phyloP scores from a whole-genome alignment of 2,888 invertebrate species.

The Drosophila mettleri region DNA sequence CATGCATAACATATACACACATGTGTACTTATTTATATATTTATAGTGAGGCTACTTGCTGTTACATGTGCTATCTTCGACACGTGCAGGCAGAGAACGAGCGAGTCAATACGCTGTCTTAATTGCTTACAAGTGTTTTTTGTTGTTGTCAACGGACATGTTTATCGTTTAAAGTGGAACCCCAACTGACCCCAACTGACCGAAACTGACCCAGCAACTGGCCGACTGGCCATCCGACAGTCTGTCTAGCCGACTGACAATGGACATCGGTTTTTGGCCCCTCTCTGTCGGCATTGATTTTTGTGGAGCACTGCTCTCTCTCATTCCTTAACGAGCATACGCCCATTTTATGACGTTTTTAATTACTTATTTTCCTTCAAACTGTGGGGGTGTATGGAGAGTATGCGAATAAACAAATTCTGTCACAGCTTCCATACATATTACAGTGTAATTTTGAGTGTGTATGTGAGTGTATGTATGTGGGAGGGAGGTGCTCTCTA shows the following conservation, averaged over 20 bases:
- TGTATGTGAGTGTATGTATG: constrained; percentile 21
- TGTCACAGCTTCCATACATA: constrained; percentile 19
- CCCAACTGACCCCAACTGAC: constrained; percentile 58
- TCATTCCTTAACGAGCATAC: not conserved
- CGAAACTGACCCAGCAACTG: constrained; percentile 50
- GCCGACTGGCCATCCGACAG: constrained; percentile 39
- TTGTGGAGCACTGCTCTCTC: constrained; percentile 41
- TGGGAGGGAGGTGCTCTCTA: constrained; percentile 6
- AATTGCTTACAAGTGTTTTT: constrained; percentile 76
- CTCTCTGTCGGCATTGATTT: constrained; percentile 74
- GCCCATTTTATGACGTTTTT: constrained; percentile 72
- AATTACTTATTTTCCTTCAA: constrained; percentile 75
- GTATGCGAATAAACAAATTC: constrained; percentile 68
- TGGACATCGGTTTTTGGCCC: constrained; percentile 49
- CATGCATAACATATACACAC: constrained; percentile 6
- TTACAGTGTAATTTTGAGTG: constrained; percentile 29
- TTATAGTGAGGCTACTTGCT: constrained; percentile 16
- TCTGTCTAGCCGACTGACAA: constrained; percentile 23
- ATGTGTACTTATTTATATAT: constrained; percentile 12
- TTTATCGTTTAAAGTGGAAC: constrained; percentile 74
- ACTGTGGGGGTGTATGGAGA: constrained; percentile 50
- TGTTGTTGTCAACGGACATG: constrained; percentile 65
- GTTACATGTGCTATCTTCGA: constrained; percentile 27
- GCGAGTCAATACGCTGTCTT: constrained; percentile 68
- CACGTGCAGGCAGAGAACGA: constrained; percentile 28